These are phyloP conservation scores for Ceyx margarethae DNA, from an alignment of 2,113 vertebrate genomes.

Conservation along the genomic window DNA sequence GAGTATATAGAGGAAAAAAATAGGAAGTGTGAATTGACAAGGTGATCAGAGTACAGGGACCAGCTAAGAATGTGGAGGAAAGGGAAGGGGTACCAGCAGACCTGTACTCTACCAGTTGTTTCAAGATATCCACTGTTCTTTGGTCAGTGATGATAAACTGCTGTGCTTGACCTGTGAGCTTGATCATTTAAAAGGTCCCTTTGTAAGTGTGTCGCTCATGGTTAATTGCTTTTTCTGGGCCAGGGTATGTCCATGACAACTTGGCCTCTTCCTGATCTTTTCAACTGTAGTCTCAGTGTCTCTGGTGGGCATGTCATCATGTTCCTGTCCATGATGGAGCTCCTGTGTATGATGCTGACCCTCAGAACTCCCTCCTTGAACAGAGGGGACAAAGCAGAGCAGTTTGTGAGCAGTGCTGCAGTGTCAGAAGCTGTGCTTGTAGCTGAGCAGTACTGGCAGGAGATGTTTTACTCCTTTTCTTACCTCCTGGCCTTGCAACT, in stretches of 20 bases:
- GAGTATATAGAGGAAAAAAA: background rate
- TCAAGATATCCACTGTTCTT: background rate
- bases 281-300: fast-evolving
- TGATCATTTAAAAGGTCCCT: background rate
- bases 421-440: background rate
- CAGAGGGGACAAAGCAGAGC: background rate
- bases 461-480: background rate
- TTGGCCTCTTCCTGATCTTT: background rate
- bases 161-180: background rate
- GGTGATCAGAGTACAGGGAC: background rate
- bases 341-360: background rate
- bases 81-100: background rate
- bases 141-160: background rate
- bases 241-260: background rate
- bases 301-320: background rate
- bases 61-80: background rate
- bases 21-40: background rate
- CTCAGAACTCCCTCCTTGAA: background rate
- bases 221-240: background rate
- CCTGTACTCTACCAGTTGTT: background rate
- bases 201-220: background rate
- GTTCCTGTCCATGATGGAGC: background rate
- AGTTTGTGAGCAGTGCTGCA: background rate
- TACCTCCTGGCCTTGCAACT: background rate
- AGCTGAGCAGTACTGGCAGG: background rate